Conservation (phyloP, 2,888 invertebrate genomes). For the Yponomeuta sedellus region DNA sequence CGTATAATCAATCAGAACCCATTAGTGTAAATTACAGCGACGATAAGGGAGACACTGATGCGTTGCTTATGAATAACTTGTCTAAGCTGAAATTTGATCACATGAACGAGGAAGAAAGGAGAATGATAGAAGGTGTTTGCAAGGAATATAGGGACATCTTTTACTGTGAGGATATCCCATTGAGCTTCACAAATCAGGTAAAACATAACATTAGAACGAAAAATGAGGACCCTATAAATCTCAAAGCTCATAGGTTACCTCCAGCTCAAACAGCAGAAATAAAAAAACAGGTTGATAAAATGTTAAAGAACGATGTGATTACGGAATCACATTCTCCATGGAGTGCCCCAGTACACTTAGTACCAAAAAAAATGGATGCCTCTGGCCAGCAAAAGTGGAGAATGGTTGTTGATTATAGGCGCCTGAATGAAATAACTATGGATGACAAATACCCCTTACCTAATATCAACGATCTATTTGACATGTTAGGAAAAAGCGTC, state of each 20-base stretch:
- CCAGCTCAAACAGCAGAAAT: conserved; percentile 21
- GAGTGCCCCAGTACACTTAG: conserved; percentile 28
- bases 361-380: conserved; percentile 20
- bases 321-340: conserved; percentile 25
- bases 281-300: conserved; percentile 23
- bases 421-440: conserved; percentile 41
- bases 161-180: conserved; percentile 14
- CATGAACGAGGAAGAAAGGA: background rate
- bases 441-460: conserved; percentile 39
- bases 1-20: background rate
- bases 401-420: conserved; percentile 39
- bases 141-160: conserved; percentile 22
- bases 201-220: conserved; percentile 14
- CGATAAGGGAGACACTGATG: background rate
- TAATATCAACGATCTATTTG: conserved; percentile 39
- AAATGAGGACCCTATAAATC: conserved; percentile 26
- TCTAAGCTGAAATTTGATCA: background rate
- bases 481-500: conserved; percentile 37
- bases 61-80: background rate
- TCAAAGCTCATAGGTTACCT: conserved; percentile 23
- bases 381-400: conserved; percentile 23
- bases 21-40: background rate
- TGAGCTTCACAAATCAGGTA: background rate
- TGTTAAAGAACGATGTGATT: conserved; percentile 22
- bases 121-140: conserved; percentile 21